phyloP scores from a whole-genome alignment of 2,797 vertebrate genomes.

The Sardinella longiceps region DNA sequence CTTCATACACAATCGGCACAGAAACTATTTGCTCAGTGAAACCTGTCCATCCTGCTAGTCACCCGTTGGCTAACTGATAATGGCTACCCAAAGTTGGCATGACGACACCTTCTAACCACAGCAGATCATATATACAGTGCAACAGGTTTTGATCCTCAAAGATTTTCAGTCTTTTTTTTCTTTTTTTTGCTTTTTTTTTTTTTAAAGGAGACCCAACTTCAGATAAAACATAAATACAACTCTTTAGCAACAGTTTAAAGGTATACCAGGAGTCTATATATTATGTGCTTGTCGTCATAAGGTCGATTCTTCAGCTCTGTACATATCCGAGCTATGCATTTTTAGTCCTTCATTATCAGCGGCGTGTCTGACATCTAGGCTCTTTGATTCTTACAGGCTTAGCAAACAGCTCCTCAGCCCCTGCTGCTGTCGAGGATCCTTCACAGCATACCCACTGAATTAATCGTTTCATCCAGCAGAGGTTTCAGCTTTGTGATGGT shows the following conservation, averaged over 20 bases:
- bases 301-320: neutral
- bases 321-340: neutral
- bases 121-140: constrained; percentile 12
- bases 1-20: neutral
- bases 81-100: neutral
- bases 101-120: neutral
- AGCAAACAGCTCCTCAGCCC: neutral
- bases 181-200: neutral
- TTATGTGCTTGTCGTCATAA: neutral
- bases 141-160: constrained; percentile 4
- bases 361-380: neutral
- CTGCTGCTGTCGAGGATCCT: neutral
- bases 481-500: neutral
- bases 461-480: neutral
- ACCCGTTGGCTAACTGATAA: neutral
- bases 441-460: neutral
- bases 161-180: neutral
- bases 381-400: neutral
- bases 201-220: neutral
- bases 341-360: neutral
- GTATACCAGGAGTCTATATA: neutral
- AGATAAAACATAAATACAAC: neutral
- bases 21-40: neutral
- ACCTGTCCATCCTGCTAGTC: neutral
- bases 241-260: neutral